These are phyloP conservation scores for Oriolus oriolus DNA, from an alignment of 2,113 vertebrate genomes.

Conservation along the genomic window DNA sequence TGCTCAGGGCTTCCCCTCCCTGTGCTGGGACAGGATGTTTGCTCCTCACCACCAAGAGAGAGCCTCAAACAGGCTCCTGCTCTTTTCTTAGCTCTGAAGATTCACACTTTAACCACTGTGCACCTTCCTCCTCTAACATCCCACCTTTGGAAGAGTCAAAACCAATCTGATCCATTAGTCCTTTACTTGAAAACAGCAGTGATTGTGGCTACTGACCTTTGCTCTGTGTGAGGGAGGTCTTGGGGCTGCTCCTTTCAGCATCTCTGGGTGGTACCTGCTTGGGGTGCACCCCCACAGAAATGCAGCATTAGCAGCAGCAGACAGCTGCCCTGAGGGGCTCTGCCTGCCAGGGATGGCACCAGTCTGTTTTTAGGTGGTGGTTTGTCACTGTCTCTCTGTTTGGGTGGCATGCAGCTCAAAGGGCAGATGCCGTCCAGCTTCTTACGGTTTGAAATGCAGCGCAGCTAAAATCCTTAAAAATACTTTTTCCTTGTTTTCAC, in stretches of 20 bases:
- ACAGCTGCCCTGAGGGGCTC: not conserved
- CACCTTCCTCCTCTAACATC: not conserved
- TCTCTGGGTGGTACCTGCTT: not conserved
- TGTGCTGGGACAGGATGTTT: not conserved
- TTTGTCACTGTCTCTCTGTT: not conserved
- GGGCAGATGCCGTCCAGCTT: not conserved
- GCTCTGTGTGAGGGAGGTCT: not conserved
- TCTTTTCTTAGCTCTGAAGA: not conserved
- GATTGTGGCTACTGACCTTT: not conserved
- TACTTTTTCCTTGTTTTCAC: not conserved
- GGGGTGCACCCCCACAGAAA: not conserved
- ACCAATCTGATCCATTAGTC: not conserved
- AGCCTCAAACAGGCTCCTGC: not conserved
- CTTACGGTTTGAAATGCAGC: not conserved
- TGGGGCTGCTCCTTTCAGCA: not conserved
- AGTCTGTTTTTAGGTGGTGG: not conserved
- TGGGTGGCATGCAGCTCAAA: not conserved
- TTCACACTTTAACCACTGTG: not conserved
- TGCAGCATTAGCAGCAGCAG: not conserved
- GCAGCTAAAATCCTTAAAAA: not conserved
- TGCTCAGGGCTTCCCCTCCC: not conserved
- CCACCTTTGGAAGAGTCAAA: not conserved
- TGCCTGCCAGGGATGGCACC: not conserved
- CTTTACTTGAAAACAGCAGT: not conserved
- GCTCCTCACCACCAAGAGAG: not conserved